Evolutionary conservation across 2,888 invertebrate genomes (phyloP).

Genomic region (Hirtodrosophila histrioides): DNA sequence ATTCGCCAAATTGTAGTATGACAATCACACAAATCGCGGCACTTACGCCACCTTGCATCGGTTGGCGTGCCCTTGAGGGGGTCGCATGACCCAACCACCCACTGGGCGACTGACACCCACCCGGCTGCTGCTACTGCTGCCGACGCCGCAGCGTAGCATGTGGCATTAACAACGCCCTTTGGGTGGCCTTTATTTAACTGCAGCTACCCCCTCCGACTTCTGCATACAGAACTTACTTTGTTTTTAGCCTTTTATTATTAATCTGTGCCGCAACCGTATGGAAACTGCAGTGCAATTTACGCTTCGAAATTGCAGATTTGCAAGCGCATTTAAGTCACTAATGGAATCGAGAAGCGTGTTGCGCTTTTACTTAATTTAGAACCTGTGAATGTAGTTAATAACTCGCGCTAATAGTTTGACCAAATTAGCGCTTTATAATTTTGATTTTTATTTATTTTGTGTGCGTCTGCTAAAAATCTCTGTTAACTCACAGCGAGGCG

Average conservation of each 20-base stretch:
- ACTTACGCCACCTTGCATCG: constrained; percentile 67
- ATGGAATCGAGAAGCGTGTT: neutral
- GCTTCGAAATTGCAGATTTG: constrained; percentile 19
- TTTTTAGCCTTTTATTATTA: constrained; percentile 27
- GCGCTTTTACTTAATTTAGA: constrained; percentile 14
- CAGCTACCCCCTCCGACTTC: neutral
- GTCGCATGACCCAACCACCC: constrained; percentile 54
- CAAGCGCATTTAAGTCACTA: constrained; percentile 4
- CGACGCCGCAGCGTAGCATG: constrained; percentile 42
- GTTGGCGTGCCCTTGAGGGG: constrained; percentile 68
- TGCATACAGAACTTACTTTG: constrained; percentile 41
- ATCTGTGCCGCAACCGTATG: constrained; percentile 31
- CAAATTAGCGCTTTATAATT: constrained; percentile 40
- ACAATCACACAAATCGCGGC: constrained; percentile 41
- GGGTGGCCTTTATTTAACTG: constrained; percentile 27
- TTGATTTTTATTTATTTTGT: constrained; percentile 47
- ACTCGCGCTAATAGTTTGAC: constrained; percentile 18
- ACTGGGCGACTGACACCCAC: constrained; percentile 53
- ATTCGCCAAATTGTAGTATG: constrained; percentile 31
- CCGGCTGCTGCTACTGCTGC: constrained; percentile 17
- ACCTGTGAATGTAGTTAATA: constrained; percentile 10
- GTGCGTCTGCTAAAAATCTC: constrained; percentile 31
- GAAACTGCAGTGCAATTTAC: constrained; percentile 48
- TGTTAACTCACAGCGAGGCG: constrained; percentile 8
- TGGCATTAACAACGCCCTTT: constrained; percentile 60